Evolutionary conservation across 1,140 invertebrate genomes (phyloP), one percentile per base, ranked within the genome.

Genomic region (Nymphalis io): DNA sequence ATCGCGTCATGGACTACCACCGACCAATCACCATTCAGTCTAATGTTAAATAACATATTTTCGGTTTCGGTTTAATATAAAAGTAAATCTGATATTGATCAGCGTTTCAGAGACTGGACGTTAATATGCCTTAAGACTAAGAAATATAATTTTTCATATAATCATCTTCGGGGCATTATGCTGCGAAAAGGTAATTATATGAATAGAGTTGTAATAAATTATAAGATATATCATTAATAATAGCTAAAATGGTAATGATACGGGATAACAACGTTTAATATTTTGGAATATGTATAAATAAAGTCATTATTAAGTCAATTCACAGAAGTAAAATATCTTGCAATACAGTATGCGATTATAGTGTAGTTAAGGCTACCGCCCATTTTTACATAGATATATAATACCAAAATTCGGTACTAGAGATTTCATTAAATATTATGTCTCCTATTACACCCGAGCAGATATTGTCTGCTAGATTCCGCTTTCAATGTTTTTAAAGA

Each of bases 401-500:
- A n/a, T n/a, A 33, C 10, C 27, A 1, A 33, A 33, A 33, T 8
- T 8, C 10, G 27, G 5, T 33, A 8, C 27, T 33, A 8, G 10
- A 33, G 27, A 33, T 8, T 8, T 33, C 27, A 33, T 33, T 33
- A 33, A 8, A 33, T 8, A 33, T 27, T 3, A 2, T 58, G 15
- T 53, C 15, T 58, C 44, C 46, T 51, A 51, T 3, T 51, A 20
- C 46, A 51, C 16, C 16, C 16, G 8, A 46, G 44, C 44, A 51
- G 10, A n/a, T 20, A 18, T 51, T 11, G 46, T 20, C 46, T 16
- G 46, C 11, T 51, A 51, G 46, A 51, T 20, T 11, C 46, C 16
- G 63, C 63, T 58, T 58, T 44, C 63, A 44, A 57, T 65, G 39
- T 59, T 60, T 5, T 33, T 18, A 67, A 60, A 60, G 18, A 40